phyloP scores from a whole-genome alignment of 1,140 invertebrate genomes.

The Diorhabda elongata region DNA sequence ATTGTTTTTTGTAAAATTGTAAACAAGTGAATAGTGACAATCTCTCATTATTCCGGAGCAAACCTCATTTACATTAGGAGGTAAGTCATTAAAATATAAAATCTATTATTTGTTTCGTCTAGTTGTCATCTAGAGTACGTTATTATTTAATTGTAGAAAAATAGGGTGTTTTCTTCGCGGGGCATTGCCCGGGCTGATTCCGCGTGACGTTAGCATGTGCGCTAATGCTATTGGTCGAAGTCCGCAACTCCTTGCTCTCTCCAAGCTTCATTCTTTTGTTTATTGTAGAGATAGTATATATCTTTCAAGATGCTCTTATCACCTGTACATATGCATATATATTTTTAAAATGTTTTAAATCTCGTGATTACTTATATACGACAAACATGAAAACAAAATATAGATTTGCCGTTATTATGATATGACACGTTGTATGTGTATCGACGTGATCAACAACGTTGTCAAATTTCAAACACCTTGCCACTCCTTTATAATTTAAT shows the following conservation, averaged over 20 bases:
- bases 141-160: background rate
- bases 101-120: too few species aligned
- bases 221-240: constrained; percentile 20
- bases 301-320: too few species aligned
- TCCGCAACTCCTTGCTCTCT: constrained; percentile 14
- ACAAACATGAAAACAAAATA: background rate
- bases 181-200: constrained; percentile 15
- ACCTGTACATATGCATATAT: too few species aligned
- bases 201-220: constrained; percentile 17
- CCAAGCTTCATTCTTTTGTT: constrained; percentile 17
- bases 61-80: background rate
- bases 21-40: background rate
- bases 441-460: constrained; percentile 18
- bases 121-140: too few species aligned
- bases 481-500: constrained; percentile 16
- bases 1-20: background rate
- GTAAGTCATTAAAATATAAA: background rate
- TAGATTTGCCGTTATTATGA: constrained; percentile 9
- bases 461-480: constrained; percentile 6
- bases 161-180: constrained; percentile 16
- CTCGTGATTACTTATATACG: too few species aligned
- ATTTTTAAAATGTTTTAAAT: too few species aligned
- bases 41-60: background rate
- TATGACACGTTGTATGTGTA: constrained; percentile 21
- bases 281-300: constrained; percentile 1